phyloP scores from a whole-genome alignment of 35 echinoderm and acorn worm species.

The Diadema setosum region DNA sequence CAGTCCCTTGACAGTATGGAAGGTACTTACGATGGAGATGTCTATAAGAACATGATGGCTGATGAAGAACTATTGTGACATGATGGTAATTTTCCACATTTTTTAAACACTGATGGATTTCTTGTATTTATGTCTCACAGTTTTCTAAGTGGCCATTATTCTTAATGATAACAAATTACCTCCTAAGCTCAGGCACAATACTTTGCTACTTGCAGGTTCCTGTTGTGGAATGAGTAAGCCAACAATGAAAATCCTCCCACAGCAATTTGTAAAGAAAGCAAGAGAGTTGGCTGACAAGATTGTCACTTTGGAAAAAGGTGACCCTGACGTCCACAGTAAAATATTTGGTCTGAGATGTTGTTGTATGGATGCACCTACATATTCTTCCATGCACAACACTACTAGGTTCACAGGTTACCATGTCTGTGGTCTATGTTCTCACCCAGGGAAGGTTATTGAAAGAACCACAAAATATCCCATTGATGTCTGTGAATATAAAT shows the following conservation, averaged over 20 bases:
- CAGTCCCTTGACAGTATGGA: constrained; percentile 9
- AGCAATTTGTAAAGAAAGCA: constrained; percentile 47
- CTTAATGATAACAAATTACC: constrained; percentile 54
- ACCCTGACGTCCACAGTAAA: constrained; percentile 16
- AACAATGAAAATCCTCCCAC: constrained; percentile 38
- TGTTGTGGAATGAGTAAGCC: constrained; percentile 68
- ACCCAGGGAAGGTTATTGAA: constrained; percentile 49
- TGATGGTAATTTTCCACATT: constrained; percentile 64
- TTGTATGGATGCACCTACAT: constrained; percentile 66
- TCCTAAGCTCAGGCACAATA: constrained; percentile 6
- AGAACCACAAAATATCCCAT: constrained; percentile 4
- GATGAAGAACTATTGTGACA: constrained; percentile 12
- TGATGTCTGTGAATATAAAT: background rate
- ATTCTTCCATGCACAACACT: constrained; percentile 50
- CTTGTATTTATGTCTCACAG: constrained; percentile 33
- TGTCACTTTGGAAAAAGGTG: constrained; percentile 36
- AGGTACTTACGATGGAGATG: constrained; percentile 61
- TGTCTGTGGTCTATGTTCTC: constrained; percentile 63
- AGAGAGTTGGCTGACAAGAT: constrained; percentile 4
- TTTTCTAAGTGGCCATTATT: constrained; percentile 68
- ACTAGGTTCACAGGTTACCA: constrained; percentile 56
- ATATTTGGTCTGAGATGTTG: constrained; percentile 52
- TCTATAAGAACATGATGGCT: constrained; percentile 23
- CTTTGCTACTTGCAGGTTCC: constrained; percentile 53
- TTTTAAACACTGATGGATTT: constrained; percentile 50